A percentile compares a stretch with the other conserved stretches of the same genome.
Conservation (phyloP, 2,113 vertebrate species). For the Centropus bengalensis region DNA sequence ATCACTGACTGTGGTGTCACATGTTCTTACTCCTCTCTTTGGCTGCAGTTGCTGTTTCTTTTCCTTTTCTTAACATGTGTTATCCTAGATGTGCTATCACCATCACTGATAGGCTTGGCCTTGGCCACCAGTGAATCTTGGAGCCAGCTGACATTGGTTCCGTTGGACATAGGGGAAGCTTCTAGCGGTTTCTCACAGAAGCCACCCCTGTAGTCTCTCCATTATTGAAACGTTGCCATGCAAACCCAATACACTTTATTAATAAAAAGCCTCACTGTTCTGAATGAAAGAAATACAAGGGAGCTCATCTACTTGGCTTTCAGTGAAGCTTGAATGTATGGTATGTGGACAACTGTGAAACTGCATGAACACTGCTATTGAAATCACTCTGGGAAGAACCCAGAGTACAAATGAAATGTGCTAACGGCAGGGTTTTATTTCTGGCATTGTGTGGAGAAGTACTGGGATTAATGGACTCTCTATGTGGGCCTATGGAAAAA, state of each 20-base stretch:
- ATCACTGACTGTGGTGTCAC: no score
- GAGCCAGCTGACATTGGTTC: no score
- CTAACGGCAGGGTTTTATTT: not conserved
- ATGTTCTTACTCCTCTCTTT: no score
- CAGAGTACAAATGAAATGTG: not conserved
- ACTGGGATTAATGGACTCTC: not conserved
- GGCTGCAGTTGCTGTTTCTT: no score
- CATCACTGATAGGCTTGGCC: no score
- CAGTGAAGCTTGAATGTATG: not conserved
- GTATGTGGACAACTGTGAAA: not conserved
- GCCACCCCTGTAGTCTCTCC: no score
- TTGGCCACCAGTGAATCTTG: no score
- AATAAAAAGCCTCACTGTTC: accelerated
- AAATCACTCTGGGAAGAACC: not conserved
- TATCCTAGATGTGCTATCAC: no score
- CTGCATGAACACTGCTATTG: not conserved
- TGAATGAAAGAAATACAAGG: not conserved
- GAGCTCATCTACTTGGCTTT: not conserved
- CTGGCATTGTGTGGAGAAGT: not conserved
- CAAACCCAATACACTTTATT: not conserved
- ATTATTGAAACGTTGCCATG: no score
- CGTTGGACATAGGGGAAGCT: no score
- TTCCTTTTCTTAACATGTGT: no score
- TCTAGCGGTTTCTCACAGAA: no score
- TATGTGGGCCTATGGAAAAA: not conserved